phyloP scores from a whole-genome alignment of 2,888 invertebrate genomes.

The Lacanobia wlatinum region DNA sequence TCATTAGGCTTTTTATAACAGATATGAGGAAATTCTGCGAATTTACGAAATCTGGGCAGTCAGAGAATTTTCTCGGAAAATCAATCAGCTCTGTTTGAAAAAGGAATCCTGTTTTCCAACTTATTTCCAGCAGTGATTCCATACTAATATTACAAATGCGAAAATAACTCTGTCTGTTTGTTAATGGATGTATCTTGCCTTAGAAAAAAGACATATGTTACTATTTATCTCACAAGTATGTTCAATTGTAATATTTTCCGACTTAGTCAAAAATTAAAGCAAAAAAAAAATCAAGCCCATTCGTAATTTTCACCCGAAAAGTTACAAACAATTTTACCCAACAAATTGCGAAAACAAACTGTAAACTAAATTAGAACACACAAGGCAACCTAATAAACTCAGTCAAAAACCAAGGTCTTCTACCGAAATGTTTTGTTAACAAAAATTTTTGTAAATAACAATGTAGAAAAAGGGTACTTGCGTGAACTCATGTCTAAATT shows the following conservation, averaged over 20 bases:
- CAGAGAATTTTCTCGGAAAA: neutral
- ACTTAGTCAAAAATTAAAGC: neutral
- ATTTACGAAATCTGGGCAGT: neutral
- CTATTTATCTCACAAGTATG: too few relatives aligned
- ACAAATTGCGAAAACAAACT: constrained; percentile 10
- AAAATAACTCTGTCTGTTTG: too few relatives aligned
- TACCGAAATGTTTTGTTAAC: constrained; percentile 23
- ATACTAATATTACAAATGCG: too few relatives aligned
- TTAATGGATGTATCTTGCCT: too few relatives aligned
- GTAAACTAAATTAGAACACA: constrained; percentile 19
- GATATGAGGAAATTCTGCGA: neutral
- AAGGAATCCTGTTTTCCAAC: too few relatives aligned
- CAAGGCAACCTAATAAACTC: constrained; percentile 19
- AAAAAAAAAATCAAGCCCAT: neutral
- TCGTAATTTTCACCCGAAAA: constrained; percentile 14
- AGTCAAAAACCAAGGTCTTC: neutral
- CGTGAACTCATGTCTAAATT: constrained; percentile 60
- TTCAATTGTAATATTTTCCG: too few relatives aligned
- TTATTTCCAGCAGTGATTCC: neutral
- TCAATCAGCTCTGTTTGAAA: neutral
- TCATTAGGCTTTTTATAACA: neutral
- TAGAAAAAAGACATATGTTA: too few relatives aligned
- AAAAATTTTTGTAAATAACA: constrained; percentile 13
- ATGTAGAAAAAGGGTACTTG: constrained; percentile 30
- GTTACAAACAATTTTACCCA: constrained; percentile 16